Evolutionary conservation across 1,140 invertebrate genomes (phyloP), one percentile per base, ranked within the genome.

Genomic region (Solenopsis fugax): DNA sequence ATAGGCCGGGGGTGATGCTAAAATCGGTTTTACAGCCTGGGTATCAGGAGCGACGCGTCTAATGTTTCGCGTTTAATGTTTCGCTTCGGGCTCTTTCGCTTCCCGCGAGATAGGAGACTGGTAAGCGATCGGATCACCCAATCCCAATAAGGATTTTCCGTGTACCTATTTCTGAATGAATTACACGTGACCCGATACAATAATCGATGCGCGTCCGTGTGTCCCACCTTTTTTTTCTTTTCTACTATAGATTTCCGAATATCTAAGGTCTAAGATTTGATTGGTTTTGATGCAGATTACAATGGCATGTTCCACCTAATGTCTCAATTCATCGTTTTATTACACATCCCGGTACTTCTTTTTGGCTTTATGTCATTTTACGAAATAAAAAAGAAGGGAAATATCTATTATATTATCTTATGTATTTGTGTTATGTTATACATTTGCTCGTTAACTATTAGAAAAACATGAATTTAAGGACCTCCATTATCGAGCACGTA

Each of bases 381-480:
- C 18, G 0, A 16, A 62, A 29, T 29, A 62, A 12, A 18, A 41
- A 41, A n/a, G n/a, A 21, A 48, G 12, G 10, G 3, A 1, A 18
- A 21, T 21, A 24, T 45, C 4, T 37, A n/a, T 34, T 62, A 62
- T 37, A 5, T 65, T 41, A 65, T 41, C 2, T 6, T 18, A 54
- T 54, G 18, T 41, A 65, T n/a, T 69, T 78, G 65, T 60, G 88
- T 29, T 29, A 29, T 2, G 2, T 29, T 29, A 29, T 29, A 29
- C 2, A 29, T 69, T 67, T 58, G 12, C 54, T 48, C 72, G 12
- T 24, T n/a, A 4, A 10, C 18, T 24, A 73, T 88, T 52, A 69
- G 72, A 64, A 56, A 67, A 67, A 45, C 24, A 45, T 88, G 65
- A 80, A 60, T 77, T 62, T 64, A 89, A 89, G 80, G 82, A 88